phyloP scores from a whole-genome alignment of 2,113 vertebrate species.

The Pao palembangensis region DNA sequence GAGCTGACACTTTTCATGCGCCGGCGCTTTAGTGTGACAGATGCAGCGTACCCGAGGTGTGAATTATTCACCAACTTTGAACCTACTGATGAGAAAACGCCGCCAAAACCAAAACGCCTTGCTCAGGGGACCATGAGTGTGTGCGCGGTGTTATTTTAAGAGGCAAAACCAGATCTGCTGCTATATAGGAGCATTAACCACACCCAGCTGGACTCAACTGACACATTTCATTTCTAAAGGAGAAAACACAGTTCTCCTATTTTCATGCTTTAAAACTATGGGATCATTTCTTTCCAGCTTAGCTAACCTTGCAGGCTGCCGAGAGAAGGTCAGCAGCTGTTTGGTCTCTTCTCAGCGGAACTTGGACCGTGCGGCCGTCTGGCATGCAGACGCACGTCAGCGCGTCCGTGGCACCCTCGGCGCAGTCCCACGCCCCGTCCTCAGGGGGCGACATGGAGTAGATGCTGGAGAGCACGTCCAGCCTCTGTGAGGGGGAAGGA shows the following conservation, averaged over 20 bases:
- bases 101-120: constrained; percentile 2
- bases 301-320: constrained; percentile 85
- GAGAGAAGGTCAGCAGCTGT: constrained; percentile 82
- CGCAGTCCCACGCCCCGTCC: constrained; percentile 71
- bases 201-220: not conserved
- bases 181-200: not conserved
- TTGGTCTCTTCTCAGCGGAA: constrained; percentile 81
- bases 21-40: constrained; percentile 15
- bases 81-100: constrained; percentile 19
- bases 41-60: constrained; percentile 34
- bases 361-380: constrained; percentile 76
- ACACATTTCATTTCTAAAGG: too few species aligned
- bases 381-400: constrained; percentile 79
- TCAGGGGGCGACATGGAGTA: constrained; percentile 79
- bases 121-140: constrained; percentile 6
- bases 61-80: constrained; percentile 56
- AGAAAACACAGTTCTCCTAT: too few species aligned
- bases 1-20: constrained; percentile 33
- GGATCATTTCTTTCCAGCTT: not conserved
- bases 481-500: constrained; percentile 58
- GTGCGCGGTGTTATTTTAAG: constrained; percentile 8
- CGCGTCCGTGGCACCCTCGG: constrained; percentile 53
- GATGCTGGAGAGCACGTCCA: constrained; percentile 76
- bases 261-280: too few species aligned
- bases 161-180: constrained; percentile 1